Base-by-base conservation (phyloP, 2,113 vertebrate genomes). In the Pampusana beccarii region DNA sequence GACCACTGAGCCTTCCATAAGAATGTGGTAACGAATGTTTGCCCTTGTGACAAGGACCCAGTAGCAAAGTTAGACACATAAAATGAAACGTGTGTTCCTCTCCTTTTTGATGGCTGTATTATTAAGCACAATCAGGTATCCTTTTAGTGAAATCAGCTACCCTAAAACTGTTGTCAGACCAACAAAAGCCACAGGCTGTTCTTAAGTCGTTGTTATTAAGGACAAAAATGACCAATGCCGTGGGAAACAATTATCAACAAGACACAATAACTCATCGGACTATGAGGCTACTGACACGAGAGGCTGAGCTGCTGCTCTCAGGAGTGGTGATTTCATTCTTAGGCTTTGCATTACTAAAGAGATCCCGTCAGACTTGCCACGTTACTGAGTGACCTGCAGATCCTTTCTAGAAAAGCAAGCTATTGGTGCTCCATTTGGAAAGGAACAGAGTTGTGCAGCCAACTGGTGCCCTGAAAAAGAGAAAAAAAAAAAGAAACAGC, bases 231-330 rank as follows among this genome's bases (percentile, higher is more conserved):
- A 78, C 50, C 73, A 42, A 19, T 17, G 50, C 81, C 70, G 42
- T 42, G 79, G 73, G 87, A 80, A 92, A 58, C 62, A 72, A 29
- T 21, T 60, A n/a, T 51, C 60, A 65, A 18, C 72, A 72, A 61
- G 81, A 65, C 33, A 57, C 3, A 46, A 4, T 15, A 77, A 67
- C 28, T 48, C 57, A 33, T 50, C 31, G 61, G 82, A 73, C 24
- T 40, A 57, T 7, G 36, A 84, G 65, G 54, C 58, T 21, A 65
- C 38, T 46, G 44, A 9, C 4, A 0, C 0, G 0, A 92, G 54
- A 75, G 13, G 28, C 85, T 54, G 36, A 75, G 53, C 56, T 46
- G 20, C 60, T 40, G 24, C 61, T 29, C 26, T 70, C 73, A 65
- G 65, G 13, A 73, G 40, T 0, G 0, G 11, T 23, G 34, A 78